Percentiles rank a stretch among this genome's conserved stretches.
Evolutionary conservation across 2,797 vertebrate species (phyloP).

Genomic region (Neomorphus geoffroyi): DNA sequence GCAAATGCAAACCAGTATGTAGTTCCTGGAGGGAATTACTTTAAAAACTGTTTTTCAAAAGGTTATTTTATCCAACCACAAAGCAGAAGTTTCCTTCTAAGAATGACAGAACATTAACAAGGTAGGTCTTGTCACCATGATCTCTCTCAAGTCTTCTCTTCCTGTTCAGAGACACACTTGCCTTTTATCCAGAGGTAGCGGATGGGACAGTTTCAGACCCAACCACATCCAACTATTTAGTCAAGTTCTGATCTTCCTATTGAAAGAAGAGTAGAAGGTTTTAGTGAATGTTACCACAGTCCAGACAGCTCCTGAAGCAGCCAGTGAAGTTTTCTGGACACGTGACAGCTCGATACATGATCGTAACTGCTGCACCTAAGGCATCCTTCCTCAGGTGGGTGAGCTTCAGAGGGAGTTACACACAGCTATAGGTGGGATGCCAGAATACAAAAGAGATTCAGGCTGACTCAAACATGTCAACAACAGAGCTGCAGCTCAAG

Average conservation of each 20-base stretch:
- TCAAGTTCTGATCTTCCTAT: neutral
- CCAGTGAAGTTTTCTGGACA: neutral
- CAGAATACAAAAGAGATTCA: neutral
- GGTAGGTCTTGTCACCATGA: no score
- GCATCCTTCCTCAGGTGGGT: neutral
- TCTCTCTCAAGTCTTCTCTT: neutral
- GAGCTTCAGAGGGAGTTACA: neutral
- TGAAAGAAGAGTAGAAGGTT: neutral
- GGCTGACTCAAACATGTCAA: neutral
- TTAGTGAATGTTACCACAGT: rapidly evolving
- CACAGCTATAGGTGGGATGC: neutral
- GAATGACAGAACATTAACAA: neutral
- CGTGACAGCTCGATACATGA: rapidly evolving
- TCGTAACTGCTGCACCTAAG: neutral
- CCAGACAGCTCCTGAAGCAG: neutral
- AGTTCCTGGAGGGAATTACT: neutral
- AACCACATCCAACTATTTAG: neutral
- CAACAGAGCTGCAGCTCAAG: neutral
- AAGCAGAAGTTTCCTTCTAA: neutral
- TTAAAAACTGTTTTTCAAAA: neutral
- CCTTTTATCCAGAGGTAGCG: neutral
- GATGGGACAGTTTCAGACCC: neutral
- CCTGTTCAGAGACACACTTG: neutral
- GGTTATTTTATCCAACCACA: neutral
- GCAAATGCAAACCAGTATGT: neutral